A percentile compares a stretch with the other conserved stretches of the same genome.
Evolutionary conservation across 2,888 invertebrate genomes (phyloP).

Genomic region (Nesidiocoris tenuis): DNA sequence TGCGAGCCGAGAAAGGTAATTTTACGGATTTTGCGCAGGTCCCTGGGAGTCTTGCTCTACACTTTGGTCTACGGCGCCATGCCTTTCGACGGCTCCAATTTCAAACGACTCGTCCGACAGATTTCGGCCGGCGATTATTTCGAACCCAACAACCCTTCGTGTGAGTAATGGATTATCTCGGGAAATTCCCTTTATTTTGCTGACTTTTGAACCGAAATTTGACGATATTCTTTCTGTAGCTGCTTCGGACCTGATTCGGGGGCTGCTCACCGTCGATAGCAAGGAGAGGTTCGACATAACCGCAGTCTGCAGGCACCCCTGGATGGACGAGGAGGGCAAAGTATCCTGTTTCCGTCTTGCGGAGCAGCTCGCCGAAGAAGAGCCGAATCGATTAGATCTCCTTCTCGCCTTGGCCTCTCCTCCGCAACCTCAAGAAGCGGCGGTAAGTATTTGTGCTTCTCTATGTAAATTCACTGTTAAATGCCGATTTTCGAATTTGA

Average conservation of each 20-base stretch:
- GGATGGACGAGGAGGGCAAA: constrained; percentile 87
- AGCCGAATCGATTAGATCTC: constrained; percentile 84
- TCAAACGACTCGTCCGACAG: constrained; percentile 75
- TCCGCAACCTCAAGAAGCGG: constrained; percentile 53
- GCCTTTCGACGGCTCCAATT: constrained; percentile 99
- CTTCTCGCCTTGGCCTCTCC: constrained; percentile 76
- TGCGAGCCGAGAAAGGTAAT: too few relatives aligned
- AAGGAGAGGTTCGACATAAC: constrained; percentile 65
- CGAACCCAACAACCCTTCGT: constrained; percentile 88
- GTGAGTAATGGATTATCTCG: constrained; percentile 34
- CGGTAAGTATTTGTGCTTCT: neutral
- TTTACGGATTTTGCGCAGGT: constrained; percentile 65
- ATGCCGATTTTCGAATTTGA: neutral
- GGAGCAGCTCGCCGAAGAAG: constrained; percentile 84
- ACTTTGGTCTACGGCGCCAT: constrained; percentile 98
- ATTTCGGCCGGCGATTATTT: constrained; percentile 92
- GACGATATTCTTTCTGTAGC: constrained; percentile 61
- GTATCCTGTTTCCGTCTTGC: constrained; percentile 81
- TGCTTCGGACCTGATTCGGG: constrained; percentile 89
- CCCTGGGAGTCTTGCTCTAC: constrained; percentile 93
- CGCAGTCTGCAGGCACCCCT: constrained; percentile 94
- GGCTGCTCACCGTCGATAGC: constrained; percentile 85
- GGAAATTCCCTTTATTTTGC: neutral
- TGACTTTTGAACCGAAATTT: too few relatives aligned
- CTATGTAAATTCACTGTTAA: neutral